Base-by-base conservation (phyloP, 1,140 invertebrate species). In the Adelges cooleyi region DNA sequence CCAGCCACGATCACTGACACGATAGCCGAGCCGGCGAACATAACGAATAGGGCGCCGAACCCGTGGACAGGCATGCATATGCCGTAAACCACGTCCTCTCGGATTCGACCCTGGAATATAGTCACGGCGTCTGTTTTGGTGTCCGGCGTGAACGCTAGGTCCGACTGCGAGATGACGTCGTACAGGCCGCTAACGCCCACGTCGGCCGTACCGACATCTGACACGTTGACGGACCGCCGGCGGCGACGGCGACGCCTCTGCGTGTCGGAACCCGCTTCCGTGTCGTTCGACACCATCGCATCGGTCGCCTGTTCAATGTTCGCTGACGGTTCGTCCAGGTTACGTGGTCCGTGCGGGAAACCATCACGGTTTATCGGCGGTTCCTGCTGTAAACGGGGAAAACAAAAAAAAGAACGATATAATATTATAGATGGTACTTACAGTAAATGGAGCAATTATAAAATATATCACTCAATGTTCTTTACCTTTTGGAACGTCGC, bases 151-250 rank as follows among this genome's bases (percentile, higher is more conserved):
- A 94, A 95, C n/a, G 88, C 89, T 20, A 95, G 76, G 74, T 95
- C 92, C 11, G 89, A 87, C 74, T 92, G 89, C 3, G 89, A 91
- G 25, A 94, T 91, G n/a, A 95, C 90, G 69, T 92, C 87, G 74
- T 90, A 93, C 40, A 89, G 81, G 2, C 88, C 89, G 68, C 83
- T 87, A 17, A 92, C 90, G 9, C 88, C 90, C 11, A 91, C 87
- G 72, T 89, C 89, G 2, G 86, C 87, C 67, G 85, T 89, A 22
- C 86, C 81, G 11, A 79, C 83, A 70, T 87, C 85, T 5, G 87
- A 77, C 70, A 87, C 85, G 8, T 84, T 81, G 13, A 86, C 79
- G 0, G 82, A 79, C 2, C 88, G 77, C 0, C 85, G 85, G 18
- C 89, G 78, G 52, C 82, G 80, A 29, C 77, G 74, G 20, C 82